phyloP scores from a whole-genome alignment of 2,888 invertebrate genomes.

The Pharmacophagus antenor region DNA sequence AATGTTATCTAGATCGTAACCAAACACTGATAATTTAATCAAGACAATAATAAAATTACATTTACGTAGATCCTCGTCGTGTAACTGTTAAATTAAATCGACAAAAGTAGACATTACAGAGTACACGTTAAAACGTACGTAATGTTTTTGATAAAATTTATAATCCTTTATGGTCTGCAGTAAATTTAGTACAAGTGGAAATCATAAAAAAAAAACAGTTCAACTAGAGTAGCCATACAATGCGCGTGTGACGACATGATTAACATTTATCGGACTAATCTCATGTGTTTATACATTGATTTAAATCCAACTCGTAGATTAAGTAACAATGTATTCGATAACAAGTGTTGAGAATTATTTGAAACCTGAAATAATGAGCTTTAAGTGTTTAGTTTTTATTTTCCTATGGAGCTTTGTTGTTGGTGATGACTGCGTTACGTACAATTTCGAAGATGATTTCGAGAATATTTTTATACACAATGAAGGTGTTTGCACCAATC shows the following conservation, averaged over 20 bases:
- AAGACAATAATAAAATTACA: conserved; percentile 14
- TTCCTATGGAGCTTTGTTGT: conserved; percentile 35
- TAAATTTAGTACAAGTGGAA: conserved; percentile 16
- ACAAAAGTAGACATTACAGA: conserved; percentile 16
- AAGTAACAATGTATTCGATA: conserved; percentile 36
- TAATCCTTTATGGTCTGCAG: not conserved
- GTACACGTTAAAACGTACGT: conserved; percentile 4
- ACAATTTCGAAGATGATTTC: conserved; percentile 48
- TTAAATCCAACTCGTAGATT: conserved; percentile 33
- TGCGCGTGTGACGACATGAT: conserved; percentile 20
- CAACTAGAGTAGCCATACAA: conserved; percentile 4
- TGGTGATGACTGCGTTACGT: conserved; percentile 47
- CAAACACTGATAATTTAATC: conserved; percentile 30
- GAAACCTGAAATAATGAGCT: conserved; percentile 29
- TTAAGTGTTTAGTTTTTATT: conserved; percentile 26
- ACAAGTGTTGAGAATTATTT: conserved; percentile 32
- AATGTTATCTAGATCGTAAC: conserved; percentile 27
- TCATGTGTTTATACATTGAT: conserved; percentile 16
- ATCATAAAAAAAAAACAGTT: conserved; percentile 9
- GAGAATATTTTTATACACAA: conserved; percentile 42
- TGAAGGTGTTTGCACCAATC: conserved; percentile 37
- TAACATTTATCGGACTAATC: conserved; percentile 21
- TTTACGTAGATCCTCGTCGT: conserved; percentile 16
- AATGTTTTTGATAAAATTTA: conserved; percentile 1
- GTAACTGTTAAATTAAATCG: conserved; percentile 17